A percentile compares a stretch with the other conserved stretches of the same genome.
These are phyloP conservation scores for Drosophila incognita DNA, from an alignment of 2,888 invertebrate genomes.

Conservation along the genomic window DNA sequence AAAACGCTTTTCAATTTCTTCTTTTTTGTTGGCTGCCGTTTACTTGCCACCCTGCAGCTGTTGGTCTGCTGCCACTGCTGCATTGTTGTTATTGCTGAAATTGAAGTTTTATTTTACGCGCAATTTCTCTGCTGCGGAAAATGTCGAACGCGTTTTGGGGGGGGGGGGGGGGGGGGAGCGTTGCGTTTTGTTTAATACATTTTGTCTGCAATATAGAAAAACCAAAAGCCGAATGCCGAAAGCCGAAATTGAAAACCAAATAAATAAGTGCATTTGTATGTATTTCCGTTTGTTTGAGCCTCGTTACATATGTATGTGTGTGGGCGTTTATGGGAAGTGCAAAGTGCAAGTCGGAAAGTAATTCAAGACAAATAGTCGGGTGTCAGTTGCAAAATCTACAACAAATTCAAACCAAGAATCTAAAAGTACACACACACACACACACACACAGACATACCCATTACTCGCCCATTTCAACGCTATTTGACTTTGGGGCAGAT, in stretches of 20 bases:
- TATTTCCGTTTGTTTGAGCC: conserved; percentile 2
- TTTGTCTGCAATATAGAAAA: conserved; percentile 46
- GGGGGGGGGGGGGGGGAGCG: neutral
- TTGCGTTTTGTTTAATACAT: conserved; percentile 40
- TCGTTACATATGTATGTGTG: conserved; percentile 14
- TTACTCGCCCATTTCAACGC: neutral
- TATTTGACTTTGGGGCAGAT: conserved; percentile 9
- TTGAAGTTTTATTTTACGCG: conserved; percentile 77
- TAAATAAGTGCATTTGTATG: conserved; percentile 52
- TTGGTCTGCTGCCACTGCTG: conserved; percentile 6
- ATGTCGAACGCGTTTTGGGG: neutral
- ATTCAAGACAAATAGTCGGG: conserved; percentile 69
- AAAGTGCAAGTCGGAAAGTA: conserved; percentile 64
- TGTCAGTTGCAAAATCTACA: conserved; percentile 64
- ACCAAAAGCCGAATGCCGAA: conserved; percentile 53
- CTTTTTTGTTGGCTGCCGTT: conserved; percentile 21
- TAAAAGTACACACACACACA: conserved; percentile 7
- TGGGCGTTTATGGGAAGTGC: conserved; percentile 27
- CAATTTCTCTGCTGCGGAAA: conserved; percentile 65
- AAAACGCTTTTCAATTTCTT: conserved; percentile 76
- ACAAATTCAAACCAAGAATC: conserved; percentile 39
- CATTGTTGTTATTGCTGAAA: conserved; percentile 60
- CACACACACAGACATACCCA: neutral
- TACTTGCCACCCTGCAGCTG: conserved; percentile 5
- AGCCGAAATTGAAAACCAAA: conserved; percentile 60